These are phyloP conservation scores for Benthosema pterotum DNA, from an alignment of 2,797 vertebrate species.

Conservation along the genomic window DNA sequence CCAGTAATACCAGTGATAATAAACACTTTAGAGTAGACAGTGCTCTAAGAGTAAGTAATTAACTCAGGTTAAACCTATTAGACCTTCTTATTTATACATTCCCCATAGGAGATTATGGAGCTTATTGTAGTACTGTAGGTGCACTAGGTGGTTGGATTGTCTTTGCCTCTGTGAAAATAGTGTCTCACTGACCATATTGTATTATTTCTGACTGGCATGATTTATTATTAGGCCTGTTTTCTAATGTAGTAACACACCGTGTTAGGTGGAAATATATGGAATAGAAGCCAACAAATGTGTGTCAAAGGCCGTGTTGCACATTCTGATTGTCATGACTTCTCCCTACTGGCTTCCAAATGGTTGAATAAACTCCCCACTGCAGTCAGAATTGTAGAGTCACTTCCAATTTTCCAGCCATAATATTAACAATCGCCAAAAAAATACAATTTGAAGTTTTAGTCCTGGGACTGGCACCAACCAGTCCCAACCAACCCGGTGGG, in stretches of 20 bases:
- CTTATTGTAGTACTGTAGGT: conserved; percentile 35
- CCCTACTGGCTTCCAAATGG: too few relatives aligned
- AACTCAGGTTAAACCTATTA: conserved; percentile 74
- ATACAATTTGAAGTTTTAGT: conserved; percentile 25
- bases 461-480: neutral
- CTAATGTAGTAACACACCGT: too few relatives aligned
- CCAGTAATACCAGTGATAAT: neutral
- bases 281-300: too few relatives aligned
- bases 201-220: too few relatives aligned
- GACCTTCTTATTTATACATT: conserved; percentile 64
- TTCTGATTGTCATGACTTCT: too few relatives aligned
- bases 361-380: too few relatives aligned
- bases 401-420: too few relatives aligned
- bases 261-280: too few relatives aligned
- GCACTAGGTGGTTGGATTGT: conserved; percentile 31
- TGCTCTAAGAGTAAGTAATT: conserved; percentile 63
- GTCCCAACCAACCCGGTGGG: too few relatives aligned
- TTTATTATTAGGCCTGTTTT: too few relatives aligned
- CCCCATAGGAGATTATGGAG: conserved; percentile 56
- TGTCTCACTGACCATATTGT: neutral
- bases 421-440: conserved; percentile 16
- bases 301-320: too few relatives aligned
- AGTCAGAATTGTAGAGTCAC: too few relatives aligned
- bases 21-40: neutral
- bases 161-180: conserved; percentile 35